Percentiles rank a stretch among this genome's conserved stretches.
These are phyloP conservation scores for Danaus melanippus DNA, from an alignment of 1,140 invertebrate genomes.

Conservation along the genomic window DNA sequence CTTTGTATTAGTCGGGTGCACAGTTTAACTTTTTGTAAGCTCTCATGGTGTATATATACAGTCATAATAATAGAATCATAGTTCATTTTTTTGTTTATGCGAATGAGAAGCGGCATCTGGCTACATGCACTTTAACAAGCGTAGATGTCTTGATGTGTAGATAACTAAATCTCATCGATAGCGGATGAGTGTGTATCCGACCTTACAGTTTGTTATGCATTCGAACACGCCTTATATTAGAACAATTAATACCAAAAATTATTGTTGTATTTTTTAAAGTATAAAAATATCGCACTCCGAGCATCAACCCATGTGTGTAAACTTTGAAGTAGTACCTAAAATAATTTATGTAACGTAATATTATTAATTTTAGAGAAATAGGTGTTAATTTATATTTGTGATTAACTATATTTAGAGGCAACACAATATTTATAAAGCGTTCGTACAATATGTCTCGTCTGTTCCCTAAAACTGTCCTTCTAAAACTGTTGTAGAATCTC, in stretches of 20 bases:
- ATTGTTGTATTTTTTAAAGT: conserved; percentile 21
- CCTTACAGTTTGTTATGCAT: conserved; percentile 18
- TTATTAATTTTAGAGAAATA: conserved; percentile 35
- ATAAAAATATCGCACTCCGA: conserved; percentile 19
- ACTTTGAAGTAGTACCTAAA: conserved; percentile 37
- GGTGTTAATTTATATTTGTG: conserved; percentile 50
- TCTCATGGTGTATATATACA: conserved; percentile 42
- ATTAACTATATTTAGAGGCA: conserved; percentile 37
- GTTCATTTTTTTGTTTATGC: conserved; percentile 17
- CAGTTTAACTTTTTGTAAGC: conserved; percentile 19
- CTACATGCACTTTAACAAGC: conserved; percentile 24
- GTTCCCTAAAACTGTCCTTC: conserved; percentile 6
- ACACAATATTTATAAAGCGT: no score
- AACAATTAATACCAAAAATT: conserved; percentile 18
- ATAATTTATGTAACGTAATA: conserved; percentile 51
- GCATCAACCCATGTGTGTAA: conserved; percentile 21
- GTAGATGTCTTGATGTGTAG: conserved; percentile 26
- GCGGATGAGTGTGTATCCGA: conserved; percentile 26
- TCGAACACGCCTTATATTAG: conserved; percentile 20
- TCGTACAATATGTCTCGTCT: no score
- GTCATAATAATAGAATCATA: conserved; percentile 26
- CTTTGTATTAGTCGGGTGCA: conserved; percentile 36
- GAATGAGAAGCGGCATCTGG: conserved; percentile 17
- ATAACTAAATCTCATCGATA: conserved; percentile 17
- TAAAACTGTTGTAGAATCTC: conserved; percentile 7